These are phyloP conservation scores for Urocolius indicus DNA, from an alignment of 2,113 vertebrate genomes.

Conservation along the genomic window DNA sequence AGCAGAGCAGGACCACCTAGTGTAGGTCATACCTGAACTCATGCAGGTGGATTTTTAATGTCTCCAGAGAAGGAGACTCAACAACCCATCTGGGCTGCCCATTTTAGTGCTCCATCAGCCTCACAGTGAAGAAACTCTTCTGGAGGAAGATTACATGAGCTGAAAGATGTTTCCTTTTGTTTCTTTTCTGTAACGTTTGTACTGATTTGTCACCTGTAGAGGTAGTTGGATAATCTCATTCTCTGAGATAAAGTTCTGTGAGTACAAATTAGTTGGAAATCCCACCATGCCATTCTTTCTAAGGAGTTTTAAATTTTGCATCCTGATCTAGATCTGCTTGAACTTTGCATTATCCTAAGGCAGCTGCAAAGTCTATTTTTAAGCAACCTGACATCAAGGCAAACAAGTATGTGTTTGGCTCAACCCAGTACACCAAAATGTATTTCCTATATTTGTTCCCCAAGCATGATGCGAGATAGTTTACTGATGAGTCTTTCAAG, in stretches of 20 bases:
- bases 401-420: not conserved
- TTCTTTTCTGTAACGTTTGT: not conserved
- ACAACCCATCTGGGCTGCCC: too few species aligned
- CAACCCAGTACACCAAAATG: not conserved
- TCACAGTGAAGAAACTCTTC: not conserved
- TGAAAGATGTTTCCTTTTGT: not conserved
- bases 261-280: not conserved
- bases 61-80: too few species aligned
- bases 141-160: not conserved
- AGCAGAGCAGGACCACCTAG: too few species aligned
- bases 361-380: not conserved
- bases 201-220: not conserved
- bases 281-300: not conserved
- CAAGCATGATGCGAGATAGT: not conserved
- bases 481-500: not conserved
- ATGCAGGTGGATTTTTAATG: too few species aligned
- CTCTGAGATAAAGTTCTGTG: not conserved
- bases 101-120: too few species aligned
- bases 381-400: not conserved
- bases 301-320: not conserved
- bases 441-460: not conserved
- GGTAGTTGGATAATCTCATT: not conserved
- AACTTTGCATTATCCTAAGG: not conserved
- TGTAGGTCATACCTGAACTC: too few species aligned
- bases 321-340: not conserved